Percentiles rank a stretch among this genome's conserved stretches.
Evolutionary conservation across 35 echinoderm and acorn worm species (phyloP).

Genomic region (Lytechinus variegatus): DNA sequence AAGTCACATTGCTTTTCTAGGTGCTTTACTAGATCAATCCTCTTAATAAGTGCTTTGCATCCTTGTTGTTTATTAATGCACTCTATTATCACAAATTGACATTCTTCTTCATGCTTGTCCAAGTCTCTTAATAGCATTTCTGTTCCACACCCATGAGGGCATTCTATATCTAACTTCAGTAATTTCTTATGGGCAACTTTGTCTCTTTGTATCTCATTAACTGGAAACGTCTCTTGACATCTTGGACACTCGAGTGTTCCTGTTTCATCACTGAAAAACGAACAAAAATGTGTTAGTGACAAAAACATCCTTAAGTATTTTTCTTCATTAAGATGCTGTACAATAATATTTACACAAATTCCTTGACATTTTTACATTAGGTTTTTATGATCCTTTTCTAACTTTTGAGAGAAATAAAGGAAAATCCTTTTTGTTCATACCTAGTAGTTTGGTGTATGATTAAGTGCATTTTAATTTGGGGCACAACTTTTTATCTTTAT

Average conservation of each 20-base stretch:
- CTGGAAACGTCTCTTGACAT: background rate
- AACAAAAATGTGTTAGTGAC: background rate
- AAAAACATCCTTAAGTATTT: no score
- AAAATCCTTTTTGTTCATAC: no score
- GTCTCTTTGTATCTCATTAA: constrained; percentile 1
- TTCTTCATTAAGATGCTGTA: no score
- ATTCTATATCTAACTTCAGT: background rate
- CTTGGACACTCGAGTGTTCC: constrained; percentile 20
- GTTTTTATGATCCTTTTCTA: background rate
- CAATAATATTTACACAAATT: background rate
- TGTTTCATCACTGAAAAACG: background rate
- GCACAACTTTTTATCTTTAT: no score
- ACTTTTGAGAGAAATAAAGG: background rate
- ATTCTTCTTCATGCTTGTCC: constrained; percentile 60
- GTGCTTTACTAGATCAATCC: constrained; percentile 53
- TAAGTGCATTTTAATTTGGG: no score
- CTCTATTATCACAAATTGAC: constrained; percentile 51
- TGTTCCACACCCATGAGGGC: constrained; percentile 35
- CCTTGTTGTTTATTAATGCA: constrained; percentile 56
- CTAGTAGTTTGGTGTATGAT: no score
- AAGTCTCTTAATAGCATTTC: constrained; percentile 49
- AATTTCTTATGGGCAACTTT: constrained; percentile 19
- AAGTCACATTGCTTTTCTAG: constrained; percentile 50
- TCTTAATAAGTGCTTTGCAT: constrained; percentile 31
- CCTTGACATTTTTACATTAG: background rate